Percentiles rank a stretch among this genome's conserved stretches.
Conservation (phyloP, 2,113 vertebrate genomes). For the Lampris incognitus region DNA sequence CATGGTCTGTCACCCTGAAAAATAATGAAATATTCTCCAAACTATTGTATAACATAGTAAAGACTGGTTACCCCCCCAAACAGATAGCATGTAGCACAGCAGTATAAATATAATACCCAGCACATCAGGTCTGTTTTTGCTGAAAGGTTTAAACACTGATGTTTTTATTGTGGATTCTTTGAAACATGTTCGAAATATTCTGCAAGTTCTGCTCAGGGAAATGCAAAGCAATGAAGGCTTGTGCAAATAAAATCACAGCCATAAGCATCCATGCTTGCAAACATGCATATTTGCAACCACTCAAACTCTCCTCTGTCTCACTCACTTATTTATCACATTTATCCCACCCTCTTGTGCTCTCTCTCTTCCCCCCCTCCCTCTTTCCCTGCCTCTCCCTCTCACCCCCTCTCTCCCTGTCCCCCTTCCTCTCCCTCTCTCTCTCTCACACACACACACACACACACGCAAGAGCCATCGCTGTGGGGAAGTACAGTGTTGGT, state of each 20-base stretch:
- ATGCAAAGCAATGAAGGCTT: neutral
- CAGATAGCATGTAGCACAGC: neutral
- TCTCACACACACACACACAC: neutral
- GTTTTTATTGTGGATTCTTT: no score
- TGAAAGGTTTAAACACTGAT: no score
- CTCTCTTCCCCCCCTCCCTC: no score
- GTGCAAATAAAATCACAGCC: neutral
- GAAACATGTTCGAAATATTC: neutral
- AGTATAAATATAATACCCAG: neutral
- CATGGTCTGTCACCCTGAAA: no score
- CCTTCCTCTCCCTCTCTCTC: no score
- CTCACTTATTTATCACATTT: no score
- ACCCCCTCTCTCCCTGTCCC: no score
- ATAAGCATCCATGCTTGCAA: neutral
- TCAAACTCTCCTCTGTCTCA: neutral
- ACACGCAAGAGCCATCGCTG: neutral
- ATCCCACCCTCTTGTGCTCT: no score
- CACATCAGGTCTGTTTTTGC: neutral
- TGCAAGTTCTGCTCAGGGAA: neutral
- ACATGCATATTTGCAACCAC: neutral
- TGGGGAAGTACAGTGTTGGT: constrained; percentile 29
- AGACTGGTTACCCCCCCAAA: neutral
- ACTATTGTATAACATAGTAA: no score
- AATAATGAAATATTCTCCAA: no score
- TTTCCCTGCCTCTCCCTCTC: no score